Conservation (phyloP, 2,888 invertebrate species). For the Cordilura impudica region DNA sequence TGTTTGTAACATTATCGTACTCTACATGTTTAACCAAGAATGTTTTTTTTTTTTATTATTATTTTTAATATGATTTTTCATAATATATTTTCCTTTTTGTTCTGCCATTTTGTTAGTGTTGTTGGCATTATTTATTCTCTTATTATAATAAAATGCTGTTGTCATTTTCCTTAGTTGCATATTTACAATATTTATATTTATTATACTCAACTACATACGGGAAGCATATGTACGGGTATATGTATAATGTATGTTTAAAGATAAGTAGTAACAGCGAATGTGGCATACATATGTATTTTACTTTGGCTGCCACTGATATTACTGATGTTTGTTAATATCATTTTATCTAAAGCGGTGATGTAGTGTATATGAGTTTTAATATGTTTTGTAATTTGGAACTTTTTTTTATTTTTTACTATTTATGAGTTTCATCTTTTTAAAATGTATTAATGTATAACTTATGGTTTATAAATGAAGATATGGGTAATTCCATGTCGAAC, state of each 20-base stretch:
- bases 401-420: too few species aligned
- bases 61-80: constrained; percentile 55
- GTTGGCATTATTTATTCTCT: neutral
- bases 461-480: too few species aligned
- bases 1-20: neutral
- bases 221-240: neutral
- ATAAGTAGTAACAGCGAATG: too few species aligned
- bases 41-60: too few species aligned
- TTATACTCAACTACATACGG: constrained; percentile 36
- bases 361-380: constrained; percentile 22
- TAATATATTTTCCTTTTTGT: constrained; percentile 16
- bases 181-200: constrained; percentile 48
- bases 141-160: constrained; percentile 58
- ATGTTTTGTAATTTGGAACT: too few species aligned
- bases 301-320: constrained; percentile 38
- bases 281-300: neutral
- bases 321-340: constrained; percentile 53
- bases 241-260: too few species aligned
- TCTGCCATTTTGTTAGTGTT: neutral
- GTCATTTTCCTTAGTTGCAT: constrained; percentile 55
- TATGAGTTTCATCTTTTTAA: too few species aligned
- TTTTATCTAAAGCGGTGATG: constrained; percentile 34
- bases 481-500: too few species aligned
- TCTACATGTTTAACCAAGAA: too few species aligned
- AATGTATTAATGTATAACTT: too few species aligned